phyloP scores from a whole-genome alignment of 2,113 vertebrate genomes.

The Pachyramphus minor region DNA sequence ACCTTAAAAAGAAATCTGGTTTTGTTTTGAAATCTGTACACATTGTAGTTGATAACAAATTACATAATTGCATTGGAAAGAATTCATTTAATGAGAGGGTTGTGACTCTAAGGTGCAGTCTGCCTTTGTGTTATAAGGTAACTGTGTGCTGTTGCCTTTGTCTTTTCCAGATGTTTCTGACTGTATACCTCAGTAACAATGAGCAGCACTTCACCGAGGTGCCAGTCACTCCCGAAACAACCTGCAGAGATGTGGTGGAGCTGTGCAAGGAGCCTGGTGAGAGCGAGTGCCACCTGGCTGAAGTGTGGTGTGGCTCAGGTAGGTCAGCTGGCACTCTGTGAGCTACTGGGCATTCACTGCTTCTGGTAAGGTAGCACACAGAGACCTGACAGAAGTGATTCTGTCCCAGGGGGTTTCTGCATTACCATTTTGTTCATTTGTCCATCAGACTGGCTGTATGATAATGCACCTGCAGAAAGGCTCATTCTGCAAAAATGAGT shows the following conservation, averaged over 20 bases:
- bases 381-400: rapidly evolving
- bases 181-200: conserved; percentile 97
- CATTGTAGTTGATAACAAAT: not conserved
- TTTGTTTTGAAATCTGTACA: not conserved
- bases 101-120: not conserved
- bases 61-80: not conserved
- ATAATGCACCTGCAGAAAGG: not conserved
- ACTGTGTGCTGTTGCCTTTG: not conserved
- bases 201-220: conserved; percentile 99
- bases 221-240: conserved; percentile 90
- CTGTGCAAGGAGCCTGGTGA: conserved; percentile 95
- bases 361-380: not conserved
- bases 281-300: conserved; percentile 87
- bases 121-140: not conserved
- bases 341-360: rapidly evolving
- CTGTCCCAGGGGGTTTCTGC: not conserved
- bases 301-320: conserved; percentile 95
- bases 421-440: not conserved
- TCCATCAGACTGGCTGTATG: not conserved
- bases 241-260: conserved; percentile 93
- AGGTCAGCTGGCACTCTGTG: not conserved
- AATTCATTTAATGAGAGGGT: not conserved
- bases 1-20: not conserved
- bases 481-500: not conserved
- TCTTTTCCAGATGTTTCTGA: conserved; percentile 91